Conservation (phyloP, 2,888 invertebrate genomes). For the Harpalus rufipes region DNA sequence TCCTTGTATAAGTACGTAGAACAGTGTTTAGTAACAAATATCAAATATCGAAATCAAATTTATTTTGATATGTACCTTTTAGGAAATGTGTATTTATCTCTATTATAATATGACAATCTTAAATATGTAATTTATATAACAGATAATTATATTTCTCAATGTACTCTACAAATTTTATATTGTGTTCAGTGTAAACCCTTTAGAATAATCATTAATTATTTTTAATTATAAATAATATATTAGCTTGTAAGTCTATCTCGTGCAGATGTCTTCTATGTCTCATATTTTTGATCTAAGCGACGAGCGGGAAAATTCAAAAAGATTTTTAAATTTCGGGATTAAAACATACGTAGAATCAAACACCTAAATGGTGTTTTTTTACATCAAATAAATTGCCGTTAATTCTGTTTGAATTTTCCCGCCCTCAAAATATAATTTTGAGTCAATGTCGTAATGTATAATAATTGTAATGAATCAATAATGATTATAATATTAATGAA, state of each 20-base stretch:
- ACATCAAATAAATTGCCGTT: no score
- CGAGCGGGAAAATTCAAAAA: neutral
- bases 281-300: constrained; percentile 4
- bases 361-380: no score
- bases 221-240: constrained; percentile 51
- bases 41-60: constrained; percentile 47
- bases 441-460: constrained; percentile 39
- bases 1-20: constrained; percentile 14
- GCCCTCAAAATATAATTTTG: constrained; percentile 6
- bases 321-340: neutral
- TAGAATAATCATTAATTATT: constrained; percentile 45
- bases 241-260: constrained; percentile 47
- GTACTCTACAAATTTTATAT: constrained; percentile 49
- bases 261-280: constrained; percentile 39
- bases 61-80: constrained; percentile 54
- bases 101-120: constrained; percentile 65
- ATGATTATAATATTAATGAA: constrained; percentile 50
- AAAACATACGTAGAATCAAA: no score
- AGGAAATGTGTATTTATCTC: constrained; percentile 44
- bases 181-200: constrained; percentile 50
- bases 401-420: neutral
- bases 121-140: constrained; percentile 64
- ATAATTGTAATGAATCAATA: constrained; percentile 52
- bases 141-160: constrained; percentile 54
- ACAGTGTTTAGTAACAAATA: constrained; percentile 45